A percentile compares a stretch with the other conserved stretches of the same genome.
These are phyloP conservation scores for Philaethria dido DNA, from an alignment of 2,888 invertebrate genomes.

Conservation along the genomic window DNA sequence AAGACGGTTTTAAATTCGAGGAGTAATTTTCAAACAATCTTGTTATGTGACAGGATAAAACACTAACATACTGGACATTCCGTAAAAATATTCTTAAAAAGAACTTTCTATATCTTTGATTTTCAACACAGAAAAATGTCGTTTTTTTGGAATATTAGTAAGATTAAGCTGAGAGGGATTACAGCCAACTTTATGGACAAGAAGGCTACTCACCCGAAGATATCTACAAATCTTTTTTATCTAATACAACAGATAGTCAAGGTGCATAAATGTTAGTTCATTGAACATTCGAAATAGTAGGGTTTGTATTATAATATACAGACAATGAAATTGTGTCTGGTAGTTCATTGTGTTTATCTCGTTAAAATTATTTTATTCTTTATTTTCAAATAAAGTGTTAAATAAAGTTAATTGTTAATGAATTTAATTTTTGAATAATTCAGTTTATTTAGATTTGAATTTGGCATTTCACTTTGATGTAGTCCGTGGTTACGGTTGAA, in stretches of 20 bases:
- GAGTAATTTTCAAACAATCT: no score
- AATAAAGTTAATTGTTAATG: neutral
- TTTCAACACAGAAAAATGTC: neutral
- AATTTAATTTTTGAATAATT: neutral
- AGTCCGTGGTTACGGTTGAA: neutral
- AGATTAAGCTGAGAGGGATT: neutral
- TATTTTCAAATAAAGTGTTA: no score
- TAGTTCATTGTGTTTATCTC: no score
- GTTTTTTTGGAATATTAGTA: neutral
- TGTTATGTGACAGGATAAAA: no score
- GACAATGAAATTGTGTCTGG: neutral
- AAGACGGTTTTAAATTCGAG: no score
- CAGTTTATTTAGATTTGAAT: no score
- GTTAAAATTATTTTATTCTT: neutral
- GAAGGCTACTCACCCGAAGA: neutral
- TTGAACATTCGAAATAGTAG: neutral
- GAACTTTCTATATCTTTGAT: neutral
- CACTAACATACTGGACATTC: no score
- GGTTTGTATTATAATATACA: neutral
- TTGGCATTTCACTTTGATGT: no score
- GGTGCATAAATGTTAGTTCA: neutral
- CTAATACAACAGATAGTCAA: neutral
- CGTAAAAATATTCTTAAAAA: no score
- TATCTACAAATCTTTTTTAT: slow-evolving; percentile 11
- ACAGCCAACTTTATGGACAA: neutral